A percentile compares a stretch with the other conserved stretches of the same genome.
Conservation (phyloP, 92 coral and sea anemone genomes). For the Muricea muricata region DNA sequence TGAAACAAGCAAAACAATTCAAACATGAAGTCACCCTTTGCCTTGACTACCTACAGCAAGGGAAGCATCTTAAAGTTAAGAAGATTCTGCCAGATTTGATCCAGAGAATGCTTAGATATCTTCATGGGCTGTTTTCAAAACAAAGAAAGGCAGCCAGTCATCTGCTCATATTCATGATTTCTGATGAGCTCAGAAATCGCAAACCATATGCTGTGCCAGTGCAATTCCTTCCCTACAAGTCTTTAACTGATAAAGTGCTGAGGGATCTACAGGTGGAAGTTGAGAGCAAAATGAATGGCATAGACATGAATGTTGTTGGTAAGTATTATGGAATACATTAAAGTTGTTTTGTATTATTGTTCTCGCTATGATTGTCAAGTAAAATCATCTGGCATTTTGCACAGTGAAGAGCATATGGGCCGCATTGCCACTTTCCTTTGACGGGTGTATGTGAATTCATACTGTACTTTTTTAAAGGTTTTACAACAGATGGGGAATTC, state of each 20-base stretch:
- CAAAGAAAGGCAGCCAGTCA: constrained; percentile 66
- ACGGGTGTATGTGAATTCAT: neutral
- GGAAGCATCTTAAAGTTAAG: constrained; percentile 24
- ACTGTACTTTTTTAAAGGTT: constrained; percentile 15
- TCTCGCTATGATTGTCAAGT: no score
- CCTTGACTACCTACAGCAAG: no score
- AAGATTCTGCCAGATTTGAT: no score
- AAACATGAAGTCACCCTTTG: no score
- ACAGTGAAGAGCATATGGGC: no score
- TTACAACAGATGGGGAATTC: constrained; percentile 16
- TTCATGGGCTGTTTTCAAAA: constrained; percentile 54
- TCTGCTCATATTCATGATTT: constrained; percentile 70
- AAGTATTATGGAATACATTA: no score
- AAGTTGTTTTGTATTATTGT: no score
- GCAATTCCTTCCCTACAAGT: constrained; percentile 46
- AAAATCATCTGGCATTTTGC: neutral
- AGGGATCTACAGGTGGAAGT: constrained; percentile 53
- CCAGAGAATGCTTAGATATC: no score
- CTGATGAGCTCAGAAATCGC: constrained; percentile 60
- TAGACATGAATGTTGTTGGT: constrained; percentile 73
- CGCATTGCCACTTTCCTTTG: no score
- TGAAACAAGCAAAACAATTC: constrained; percentile 42
- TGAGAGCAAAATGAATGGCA: constrained; percentile 36
- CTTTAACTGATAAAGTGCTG: constrained; percentile 58
- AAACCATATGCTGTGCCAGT: constrained; percentile 77